phyloP scores from a whole-genome alignment of 2,888 invertebrate genomes.

The Anagyrus pseudococci region DNA sequence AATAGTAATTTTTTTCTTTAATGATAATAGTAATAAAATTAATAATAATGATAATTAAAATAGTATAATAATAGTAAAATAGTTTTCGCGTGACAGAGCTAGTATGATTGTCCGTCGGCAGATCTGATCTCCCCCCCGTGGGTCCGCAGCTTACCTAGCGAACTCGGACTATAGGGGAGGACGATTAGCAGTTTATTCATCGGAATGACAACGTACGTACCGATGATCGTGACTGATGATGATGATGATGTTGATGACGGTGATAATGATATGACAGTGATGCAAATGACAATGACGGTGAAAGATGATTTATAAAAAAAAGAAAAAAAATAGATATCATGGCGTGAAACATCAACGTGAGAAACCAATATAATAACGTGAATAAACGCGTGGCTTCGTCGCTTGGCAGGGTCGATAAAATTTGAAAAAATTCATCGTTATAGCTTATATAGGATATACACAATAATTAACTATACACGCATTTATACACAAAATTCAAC shows the following conservation, averaged over 20 bases:
- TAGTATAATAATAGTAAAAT: not conserved
- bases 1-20: not conserved
- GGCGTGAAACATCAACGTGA: no score
- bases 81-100: not conserved
- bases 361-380: no score
- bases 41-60: not conserved
- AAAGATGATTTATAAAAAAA: no score
- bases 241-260: no score
- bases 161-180: no score
- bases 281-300: not conserved
- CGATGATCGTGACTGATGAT: no score
- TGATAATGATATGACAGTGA: not conserved
- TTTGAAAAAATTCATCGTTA: slow-evolving; percentile 35
- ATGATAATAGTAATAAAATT: slow-evolving; percentile 35
- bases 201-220: no score
- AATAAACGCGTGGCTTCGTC: not conserved
- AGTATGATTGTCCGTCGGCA: no score
- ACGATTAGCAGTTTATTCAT: no score
- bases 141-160: no score
- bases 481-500: slow-evolving; percentile 32
- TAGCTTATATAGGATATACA: slow-evolving; percentile 10
- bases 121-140: no score
- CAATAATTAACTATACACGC: slow-evolving; percentile 33
- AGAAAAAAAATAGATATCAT: no score
- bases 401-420: slow-evolving; percentile 31